Evolutionary conservation across 2,888 invertebrate species (phyloP), one percentile per base, ranked within the genome.

Genomic region (Scaptomyza reducta): DNA sequence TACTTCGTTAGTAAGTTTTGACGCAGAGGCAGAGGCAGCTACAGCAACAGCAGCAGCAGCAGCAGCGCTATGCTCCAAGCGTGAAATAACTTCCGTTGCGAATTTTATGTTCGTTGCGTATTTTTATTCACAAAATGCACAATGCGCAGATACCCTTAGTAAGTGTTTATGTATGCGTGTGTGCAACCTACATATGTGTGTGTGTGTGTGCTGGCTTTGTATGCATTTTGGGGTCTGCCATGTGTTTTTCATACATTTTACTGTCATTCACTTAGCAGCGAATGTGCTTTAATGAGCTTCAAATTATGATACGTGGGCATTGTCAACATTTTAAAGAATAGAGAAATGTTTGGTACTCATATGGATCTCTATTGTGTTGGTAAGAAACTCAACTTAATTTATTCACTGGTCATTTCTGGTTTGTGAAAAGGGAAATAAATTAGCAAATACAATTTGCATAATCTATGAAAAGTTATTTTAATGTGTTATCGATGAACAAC

Each of bases 31-130:
- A 42, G 49, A 2, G 3, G 14, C 56, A 33, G 18, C 44, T 11
- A 6, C 42, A 31, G 18, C 44, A 14, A 6, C 42, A 31, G n/a
- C 10, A 3, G 13, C 56, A 35, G 27, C 44, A 57, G 22, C 35
- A 44, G 22, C 38, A 58, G 46, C 31, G 18, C 51, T 40, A 64
- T 46, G 76, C 60, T 65, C 71, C 78, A 88, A 89, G 87, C 89
- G 87, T 90, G 90, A 89, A 89, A 89, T 90, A 85, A 89, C 89
- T 89, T 90, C 85, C 79, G 78, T 74, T 78, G 89, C 79, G 77
- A 86, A 89, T 89, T 89, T 86, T 77, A 82, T 87, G 86, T 82
- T 82, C 83, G 82, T 71, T 87, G 84, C 70, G 69, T 70, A 81
- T 76, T 88, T 87, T 84, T 66, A 81, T 87, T 77, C 79, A 78